These are phyloP conservation scores for Molossus molossus DNA, from an alignment of 2,797 vertebrate genomes.

Conservation along the genomic window DNA sequence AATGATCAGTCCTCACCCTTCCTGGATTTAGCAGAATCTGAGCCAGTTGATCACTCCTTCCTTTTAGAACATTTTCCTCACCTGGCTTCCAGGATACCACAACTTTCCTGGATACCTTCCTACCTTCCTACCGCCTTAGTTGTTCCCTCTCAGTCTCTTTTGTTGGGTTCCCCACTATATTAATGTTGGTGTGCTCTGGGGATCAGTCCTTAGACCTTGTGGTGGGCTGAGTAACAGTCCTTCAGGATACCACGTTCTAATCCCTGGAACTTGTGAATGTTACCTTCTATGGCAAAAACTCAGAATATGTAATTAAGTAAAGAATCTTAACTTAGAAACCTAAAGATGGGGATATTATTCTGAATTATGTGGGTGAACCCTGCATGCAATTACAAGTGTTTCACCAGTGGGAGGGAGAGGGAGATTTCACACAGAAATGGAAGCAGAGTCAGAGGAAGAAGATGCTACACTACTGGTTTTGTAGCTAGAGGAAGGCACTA, in stretches of 20 bases:
- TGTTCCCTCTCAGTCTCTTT: background rate
- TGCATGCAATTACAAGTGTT: background rate
- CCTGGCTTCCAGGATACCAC: background rate
- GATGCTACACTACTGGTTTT: background rate
- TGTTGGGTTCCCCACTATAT: background rate
- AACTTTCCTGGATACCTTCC: background rate
- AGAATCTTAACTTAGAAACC: background rate
- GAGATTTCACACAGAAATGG: background rate
- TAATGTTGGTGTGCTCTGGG: background rate
- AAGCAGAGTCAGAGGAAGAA: background rate
- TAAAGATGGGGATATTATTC: background rate
- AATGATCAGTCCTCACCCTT: background rate
- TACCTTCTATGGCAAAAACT: background rate
- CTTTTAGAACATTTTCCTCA: background rate
- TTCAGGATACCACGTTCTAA: background rate
- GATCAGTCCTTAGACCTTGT: background rate
- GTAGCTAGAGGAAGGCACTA: background rate
- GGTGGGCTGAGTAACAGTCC: background rate
- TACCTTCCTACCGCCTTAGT: background rate
- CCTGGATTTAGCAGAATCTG: background rate
- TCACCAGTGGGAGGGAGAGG: background rate
- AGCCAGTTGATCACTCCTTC: background rate
- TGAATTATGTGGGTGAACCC: background rate
- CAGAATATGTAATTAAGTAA: background rate
- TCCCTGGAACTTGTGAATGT: background rate